These are phyloP conservation scores for Larimichthys polyactis DNA, from an alignment of 2,113 vertebrate genomes.

Conservation along the genomic window DNA sequence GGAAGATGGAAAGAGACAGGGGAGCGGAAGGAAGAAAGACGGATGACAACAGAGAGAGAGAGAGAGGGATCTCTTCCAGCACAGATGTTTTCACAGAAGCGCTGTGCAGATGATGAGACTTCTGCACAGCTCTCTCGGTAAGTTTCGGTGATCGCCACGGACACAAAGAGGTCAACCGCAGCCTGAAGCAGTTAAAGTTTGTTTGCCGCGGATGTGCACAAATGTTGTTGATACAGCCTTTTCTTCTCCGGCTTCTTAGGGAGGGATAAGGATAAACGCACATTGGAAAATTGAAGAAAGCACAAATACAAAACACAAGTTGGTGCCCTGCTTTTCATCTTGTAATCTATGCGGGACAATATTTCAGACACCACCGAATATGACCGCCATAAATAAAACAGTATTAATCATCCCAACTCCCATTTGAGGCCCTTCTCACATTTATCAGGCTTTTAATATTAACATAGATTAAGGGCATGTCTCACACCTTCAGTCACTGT, in stretches of 20 bases:
- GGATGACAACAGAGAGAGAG: conserved; percentile 22
- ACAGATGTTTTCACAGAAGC: conserved; percentile 69
- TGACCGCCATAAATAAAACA: conserved; percentile 80
- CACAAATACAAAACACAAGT: conserved; percentile 27
- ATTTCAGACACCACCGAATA: conserved; percentile 74
- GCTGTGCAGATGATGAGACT: conserved; percentile 32
- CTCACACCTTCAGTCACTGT: conserved; percentile 65
- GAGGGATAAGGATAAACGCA: no score
- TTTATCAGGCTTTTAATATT: conserved; percentile 84
- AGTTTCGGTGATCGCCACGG: conserved; percentile 45
- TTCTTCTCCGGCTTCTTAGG: not conserved
- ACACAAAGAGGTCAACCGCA: conserved; percentile 66
- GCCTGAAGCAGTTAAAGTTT: not conserved
- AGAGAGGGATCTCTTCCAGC: conserved; percentile 26
- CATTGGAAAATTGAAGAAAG: not conserved
- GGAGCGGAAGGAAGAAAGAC: conserved; percentile 46
- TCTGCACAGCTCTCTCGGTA: conserved; percentile 21
- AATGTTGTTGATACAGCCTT: conserved; percentile 11
- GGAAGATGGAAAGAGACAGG: conserved; percentile 39
- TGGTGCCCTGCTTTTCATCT: conserved; percentile 57
- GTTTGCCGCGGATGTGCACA: not conserved
- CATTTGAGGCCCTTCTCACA: conserved; percentile 74
- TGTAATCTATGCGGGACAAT: conserved; percentile 67
- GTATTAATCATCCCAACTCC: conserved; percentile 78
- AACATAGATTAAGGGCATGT: conserved; percentile 79